Base-by-base conservation (phyloP, 2,797 vertebrate species). In the Coreius guichenoti region DNA sequence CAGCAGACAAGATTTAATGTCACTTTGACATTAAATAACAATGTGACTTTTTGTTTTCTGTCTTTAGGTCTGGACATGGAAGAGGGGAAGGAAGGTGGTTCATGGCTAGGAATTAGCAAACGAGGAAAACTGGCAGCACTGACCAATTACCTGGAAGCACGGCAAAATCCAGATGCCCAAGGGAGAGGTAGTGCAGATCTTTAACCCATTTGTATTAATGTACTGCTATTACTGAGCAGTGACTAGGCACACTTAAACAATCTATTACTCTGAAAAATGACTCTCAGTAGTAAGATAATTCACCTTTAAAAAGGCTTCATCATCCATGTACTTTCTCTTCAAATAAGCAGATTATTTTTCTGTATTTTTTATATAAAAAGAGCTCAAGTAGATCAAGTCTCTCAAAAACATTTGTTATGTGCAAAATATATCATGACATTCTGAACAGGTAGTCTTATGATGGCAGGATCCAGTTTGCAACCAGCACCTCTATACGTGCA, bases 31-130 rank as follows among this genome's bases (percentile, higher is more conserved):
- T 47, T 80, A 78, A 78, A 26, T 43, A 36, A 43, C 54, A 61
- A 26, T 45, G 68, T 68, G 12, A 13, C 23, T 61, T 61, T 84
- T 70, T 56, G 47, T 26, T 82, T 65, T 86, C 61, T 74, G 23
- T 54, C 12, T 63, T 11, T 92, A 99, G 98, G 98, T 86, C 92
- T 99, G 84, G 98, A 99, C 91, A 95, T 97, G 95, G 97, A 99
- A 83, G 94, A 95, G 89, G 97, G 98, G 17, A 98, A 95, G 89
- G 97, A 98, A 95, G 98, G 98, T 45, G 98, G 98, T 3, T 97
- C 98, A 0, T 99, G 98, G 98, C 94, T 99, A 86, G 98, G 98
- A 67, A 97, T 99, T 92, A 98, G 88, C 93, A 99, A 96, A 51
- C 93, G 95, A 75, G 98, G 98, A 51, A 98, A 97, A 89, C 92